phyloP scores from a whole-genome alignment of 2,888 invertebrate genomes.

The Deilephila porcellus region DNA sequence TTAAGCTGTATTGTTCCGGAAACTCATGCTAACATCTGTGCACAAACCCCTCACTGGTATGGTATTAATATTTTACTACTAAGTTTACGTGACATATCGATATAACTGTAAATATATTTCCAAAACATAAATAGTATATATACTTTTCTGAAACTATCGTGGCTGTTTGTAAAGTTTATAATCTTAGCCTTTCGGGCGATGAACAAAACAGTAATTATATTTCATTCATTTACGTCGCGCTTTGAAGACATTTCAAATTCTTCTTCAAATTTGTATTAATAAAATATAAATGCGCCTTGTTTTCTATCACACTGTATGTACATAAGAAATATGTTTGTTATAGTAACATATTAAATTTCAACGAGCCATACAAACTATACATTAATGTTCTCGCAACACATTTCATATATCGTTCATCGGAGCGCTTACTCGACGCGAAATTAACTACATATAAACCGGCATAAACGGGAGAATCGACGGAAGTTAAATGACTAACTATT shows the following conservation, averaged over 20 bases:
- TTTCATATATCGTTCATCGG: constrained; percentile 6
- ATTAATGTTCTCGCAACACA: background rate
- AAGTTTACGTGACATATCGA: background rate
- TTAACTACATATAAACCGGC: background rate
- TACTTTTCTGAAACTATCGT: too few relatives aligned
- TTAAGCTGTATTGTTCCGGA: background rate
- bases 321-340: background rate
- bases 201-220: too few relatives aligned
- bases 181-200: too few relatives aligned
- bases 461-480: background rate
- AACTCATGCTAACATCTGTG: background rate
- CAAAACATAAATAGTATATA: too few relatives aligned
- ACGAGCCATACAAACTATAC: background rate
- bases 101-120: too few relatives aligned
- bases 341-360: background rate
- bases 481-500: constrained; percentile 11
- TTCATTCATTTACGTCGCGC: too few relatives aligned
- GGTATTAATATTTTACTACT: background rate
- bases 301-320: too few relatives aligned
- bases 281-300: too few relatives aligned
- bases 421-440: background rate
- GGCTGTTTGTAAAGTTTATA: too few relatives aligned
- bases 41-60: background rate
- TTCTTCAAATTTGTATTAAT: too few relatives aligned
- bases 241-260: too few relatives aligned